Evolutionary conservation across 2,888 invertebrate genomes (phyloP).

Genomic region (Chymomyza fuscimana): DNA sequence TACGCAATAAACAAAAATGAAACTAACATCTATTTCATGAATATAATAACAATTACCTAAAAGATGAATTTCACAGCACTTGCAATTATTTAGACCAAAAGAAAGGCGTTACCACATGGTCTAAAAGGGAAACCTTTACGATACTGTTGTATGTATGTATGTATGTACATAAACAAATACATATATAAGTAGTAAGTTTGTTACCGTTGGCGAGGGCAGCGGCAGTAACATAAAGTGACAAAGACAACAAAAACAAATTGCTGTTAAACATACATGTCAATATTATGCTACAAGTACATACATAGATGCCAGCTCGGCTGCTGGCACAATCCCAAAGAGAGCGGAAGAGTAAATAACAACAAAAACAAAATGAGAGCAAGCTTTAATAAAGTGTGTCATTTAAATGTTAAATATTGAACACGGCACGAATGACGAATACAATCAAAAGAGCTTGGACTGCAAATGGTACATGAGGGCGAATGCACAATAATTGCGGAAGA

Average conservation of each 20-base stretch:
- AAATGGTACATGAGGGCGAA: slow-evolving; percentile 30
- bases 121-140: not conserved
- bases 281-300: slow-evolving; percentile 4
- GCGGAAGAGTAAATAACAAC: not conserved
- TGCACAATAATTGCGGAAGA: not conserved
- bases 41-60: not conserved
- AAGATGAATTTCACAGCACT: not conserved
- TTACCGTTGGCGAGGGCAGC: too few species aligned
- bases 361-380: slow-evolving; percentile 3
- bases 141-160: too few species aligned
- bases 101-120: not conserved
- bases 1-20: not conserved
- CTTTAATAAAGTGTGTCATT: slow-evolving; percentile 49
- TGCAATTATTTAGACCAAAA: not conserved
- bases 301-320: not conserved
- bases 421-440: not conserved
- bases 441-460: slow-evolving; percentile 9
- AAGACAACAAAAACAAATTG: not conserved
- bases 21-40: not conserved
- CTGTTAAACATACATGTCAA: not conserved
- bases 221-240: not conserved
- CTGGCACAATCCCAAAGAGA: slow-evolving; percentile 3
- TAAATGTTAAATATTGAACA: slow-evolving; percentile 62
- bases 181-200: too few species aligned
- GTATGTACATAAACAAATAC: not conserved